Evolutionary conservation across 2,797 vertebrate genomes (phyloP), one percentile per base, ranked within the genome.

Genomic region (Eurystomus glaucurus): DNA sequence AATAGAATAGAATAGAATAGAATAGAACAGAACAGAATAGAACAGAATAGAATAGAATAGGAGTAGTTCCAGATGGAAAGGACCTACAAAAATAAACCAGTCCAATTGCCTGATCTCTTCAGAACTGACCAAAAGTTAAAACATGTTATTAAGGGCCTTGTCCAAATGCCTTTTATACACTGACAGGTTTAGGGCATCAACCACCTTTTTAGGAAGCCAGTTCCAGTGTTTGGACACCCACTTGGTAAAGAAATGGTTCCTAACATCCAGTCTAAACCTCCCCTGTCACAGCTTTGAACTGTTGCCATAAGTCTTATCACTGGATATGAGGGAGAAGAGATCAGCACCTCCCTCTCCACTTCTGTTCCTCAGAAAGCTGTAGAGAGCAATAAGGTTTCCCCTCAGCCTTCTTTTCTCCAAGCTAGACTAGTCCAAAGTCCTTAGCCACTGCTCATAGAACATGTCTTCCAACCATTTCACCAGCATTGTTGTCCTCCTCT

Each of bases 381-480:
- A 45, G 14, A 45, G 45, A 45, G 19, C 8, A 19, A 19, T 19
- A 9, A 45, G 45, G 45, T 45, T 45, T 6, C 45, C 45, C 17
- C 45, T 45, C 45, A 78, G 3, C 4, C 22, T 81, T 26, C 12
- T 75, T 52, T 78, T 46, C 61, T 65, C 52, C 25, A 37, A 43
- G 33, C 26, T 14, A 35, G 29, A 48, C 23, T 51, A 45, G 84
- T 5, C 25, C 18, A 18, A 23, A 21, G 33, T 43, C 19, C 75
- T 58, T 7, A 50, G 5, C 5, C 0, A 0, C 4, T 39, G 4
- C 18, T 65, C 17, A 39, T 0, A 52, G 6, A 31, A 31, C 16
- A 25, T 20, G 10, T 11, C 6, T 90, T 70, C 25, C 22, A 62
- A 9, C 9, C 12, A 7, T 71, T 75, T 25, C 22, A 25, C 6